Conservation (phyloP, 2,797 vertebrate species). For the Hypotaenidia okinawae region DNA sequence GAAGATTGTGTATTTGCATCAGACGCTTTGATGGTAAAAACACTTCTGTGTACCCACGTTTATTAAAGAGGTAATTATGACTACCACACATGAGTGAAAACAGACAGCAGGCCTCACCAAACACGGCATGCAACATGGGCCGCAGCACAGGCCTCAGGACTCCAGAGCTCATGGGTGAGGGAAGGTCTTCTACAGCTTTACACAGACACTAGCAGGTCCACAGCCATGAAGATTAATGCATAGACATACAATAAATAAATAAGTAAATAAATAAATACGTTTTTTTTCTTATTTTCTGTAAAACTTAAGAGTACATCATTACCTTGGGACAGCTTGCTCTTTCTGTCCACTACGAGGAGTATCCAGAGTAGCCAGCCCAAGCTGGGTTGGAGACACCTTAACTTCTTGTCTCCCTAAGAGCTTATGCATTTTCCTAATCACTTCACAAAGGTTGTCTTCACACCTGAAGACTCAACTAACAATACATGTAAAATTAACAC, state of each 20-base stretch:
- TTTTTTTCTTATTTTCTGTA: not conserved
- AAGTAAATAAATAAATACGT: not conserved
- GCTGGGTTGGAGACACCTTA: not conserved
- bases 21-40: not conserved
- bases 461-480: not conserved
- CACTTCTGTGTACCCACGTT: not conserved
- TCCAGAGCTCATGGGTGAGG: not conserved
- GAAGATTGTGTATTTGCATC: not conserved
- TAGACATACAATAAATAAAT: too few relatives aligned
- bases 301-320: not conserved
- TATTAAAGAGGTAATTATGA: not conserved
- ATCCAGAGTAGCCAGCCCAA: not conserved
- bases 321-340: not conserved
- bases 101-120: not conserved
- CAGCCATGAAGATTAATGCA: not conserved
- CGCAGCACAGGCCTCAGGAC: rapidly evolving
- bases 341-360: not conserved
- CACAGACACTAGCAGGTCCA: rapidly evolving
- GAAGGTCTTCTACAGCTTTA: not conserved
- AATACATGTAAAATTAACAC: not conserved
- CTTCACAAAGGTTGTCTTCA: not conserved
- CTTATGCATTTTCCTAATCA: not conserved
- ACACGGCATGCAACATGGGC: not conserved
- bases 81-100: not conserved
- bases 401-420: not conserved